phyloP scores from a whole-genome alignment of 2,888 invertebrate genomes.

The Coelogynopora nodosa region DNA sequence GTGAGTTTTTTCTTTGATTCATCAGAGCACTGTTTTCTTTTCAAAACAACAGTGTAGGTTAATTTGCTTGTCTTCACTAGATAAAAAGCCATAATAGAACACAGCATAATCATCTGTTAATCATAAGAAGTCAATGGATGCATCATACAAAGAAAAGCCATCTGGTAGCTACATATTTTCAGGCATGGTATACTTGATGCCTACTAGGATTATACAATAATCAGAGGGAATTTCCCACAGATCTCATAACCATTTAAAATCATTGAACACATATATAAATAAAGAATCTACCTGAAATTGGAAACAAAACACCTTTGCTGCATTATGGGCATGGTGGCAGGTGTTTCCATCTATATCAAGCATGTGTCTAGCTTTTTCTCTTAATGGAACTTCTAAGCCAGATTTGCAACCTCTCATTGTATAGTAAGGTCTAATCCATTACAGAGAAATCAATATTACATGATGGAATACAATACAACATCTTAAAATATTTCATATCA shows the following conservation, averaged over 20 bases:
- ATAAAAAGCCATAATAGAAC: background rate
- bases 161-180: background rate
- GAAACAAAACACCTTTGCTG: no score
- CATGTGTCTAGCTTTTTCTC: background rate
- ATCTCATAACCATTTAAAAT: background rate
- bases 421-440: no score
- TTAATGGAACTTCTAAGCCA: background rate
- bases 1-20: background rate
- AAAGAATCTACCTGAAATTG: no score
- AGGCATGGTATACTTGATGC: background rate
- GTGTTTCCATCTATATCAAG: background rate
- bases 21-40: background rate
- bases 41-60: background rate
- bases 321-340: background rate
- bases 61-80: background rate
- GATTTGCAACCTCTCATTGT: background rate
- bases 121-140: background rate
- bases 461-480: no score
- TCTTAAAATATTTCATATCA: no score
- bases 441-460: no score
- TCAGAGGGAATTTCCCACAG: background rate
- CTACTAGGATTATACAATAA: background rate
- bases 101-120: background rate
- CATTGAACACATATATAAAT: no score
- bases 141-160: background rate